Base-by-base conservation (phyloP, 2,113 vertebrate species). In the Natator depressus region DNA sequence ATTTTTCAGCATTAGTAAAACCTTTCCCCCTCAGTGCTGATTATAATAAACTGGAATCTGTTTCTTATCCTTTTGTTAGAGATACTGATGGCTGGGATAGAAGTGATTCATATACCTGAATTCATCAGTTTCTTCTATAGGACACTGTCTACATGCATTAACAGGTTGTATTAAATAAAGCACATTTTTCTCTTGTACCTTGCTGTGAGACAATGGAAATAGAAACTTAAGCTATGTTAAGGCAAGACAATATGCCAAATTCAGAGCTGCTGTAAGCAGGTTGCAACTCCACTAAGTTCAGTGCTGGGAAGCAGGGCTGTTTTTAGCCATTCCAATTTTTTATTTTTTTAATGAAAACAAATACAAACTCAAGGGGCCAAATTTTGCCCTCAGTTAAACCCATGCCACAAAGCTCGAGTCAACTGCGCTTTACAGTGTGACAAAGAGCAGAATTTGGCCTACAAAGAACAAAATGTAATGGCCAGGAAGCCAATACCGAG, bases 271-370 rank as follows among this genome's bases (percentile, higher is more conserved):
- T 9, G 24, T 6, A 35, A 90, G 47, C 22, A 85, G 50, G 62
- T 29, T 50, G 83, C 17, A 93, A 53, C 3, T n/a, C 5, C 88
- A 12, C 5, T 79, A 49, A 87, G 87, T 27, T 53, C 38, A 57
- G 20, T 55, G 13, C 46, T 35, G n/a, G 65, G 82, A 24, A 9
- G 9, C 8, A 57, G 81, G 50, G 51, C n/a, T 38, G 54, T 59
- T 86, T 86, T 80, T 72, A 78, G 4, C 2, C 20, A 82, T 10
- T 0, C 0, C 27, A 42, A 42, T 38, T 10, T 20, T 85, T n/a
- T 20, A 38, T 35, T 46, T 75, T 75, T 38, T 54, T 53, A 46
- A 53, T 76, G 35, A 57, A 86, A 91, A 10, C 31, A 57, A 0
- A 2, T n/a, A 4, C 10, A 75, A 89, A 69, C 22, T n/a, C 53